A percentile compares a stretch with the other conserved stretches of the same genome.
These are phyloP conservation scores for Delia radicum DNA, from an alignment of 1,140 invertebrate genomes.

Conservation along the genomic window DNA sequence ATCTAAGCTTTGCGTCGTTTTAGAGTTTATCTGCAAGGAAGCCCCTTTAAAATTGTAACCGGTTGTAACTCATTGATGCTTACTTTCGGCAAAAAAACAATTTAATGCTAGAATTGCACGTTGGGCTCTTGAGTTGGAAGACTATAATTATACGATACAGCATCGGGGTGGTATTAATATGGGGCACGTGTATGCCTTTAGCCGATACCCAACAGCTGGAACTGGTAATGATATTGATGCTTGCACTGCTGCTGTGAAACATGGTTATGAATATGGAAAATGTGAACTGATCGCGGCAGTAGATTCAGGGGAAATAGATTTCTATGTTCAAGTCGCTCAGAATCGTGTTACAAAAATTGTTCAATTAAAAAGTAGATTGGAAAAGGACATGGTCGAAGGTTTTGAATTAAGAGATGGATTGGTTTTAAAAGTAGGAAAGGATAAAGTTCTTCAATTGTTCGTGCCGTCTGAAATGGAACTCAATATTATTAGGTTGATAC, in stretches of 20 bases:
- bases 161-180: background rate
- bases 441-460: background rate
- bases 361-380: too few species aligned
- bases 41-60: background rate
- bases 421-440: background rate
- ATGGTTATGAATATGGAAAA: too few species aligned
- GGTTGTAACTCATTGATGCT: background rate
- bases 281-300: too few species aligned
- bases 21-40: background rate
- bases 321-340: too few species aligned
- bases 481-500: background rate
- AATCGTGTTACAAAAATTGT: too few species aligned
- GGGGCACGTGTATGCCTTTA: background rate
- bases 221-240: background rate
- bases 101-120: background rate
- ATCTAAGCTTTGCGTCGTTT: background rate
- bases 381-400: too few species aligned
- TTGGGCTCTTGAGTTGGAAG: background rate
- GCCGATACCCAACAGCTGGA: background rate
- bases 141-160: background rate
- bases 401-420: background rate
- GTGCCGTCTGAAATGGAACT: background rate
- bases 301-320: too few species aligned
- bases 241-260: too few species aligned
- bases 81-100: background rate